Conservation (phyloP, 2,797 vertebrate species). For the Etheostoma perlongum region DNA sequence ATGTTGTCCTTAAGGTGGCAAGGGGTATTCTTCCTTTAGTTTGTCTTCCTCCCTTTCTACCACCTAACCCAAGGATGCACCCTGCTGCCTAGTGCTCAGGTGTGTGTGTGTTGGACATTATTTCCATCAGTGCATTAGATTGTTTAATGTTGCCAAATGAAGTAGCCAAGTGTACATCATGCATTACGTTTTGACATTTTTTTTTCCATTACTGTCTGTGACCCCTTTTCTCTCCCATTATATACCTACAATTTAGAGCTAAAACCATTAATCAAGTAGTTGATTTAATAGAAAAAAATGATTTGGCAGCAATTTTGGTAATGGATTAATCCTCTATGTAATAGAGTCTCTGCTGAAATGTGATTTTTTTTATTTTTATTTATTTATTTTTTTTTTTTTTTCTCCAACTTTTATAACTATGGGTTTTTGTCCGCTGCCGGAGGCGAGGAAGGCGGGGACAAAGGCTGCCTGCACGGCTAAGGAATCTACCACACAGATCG, state of each 20-base stretch:
- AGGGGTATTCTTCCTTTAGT: slow-evolving; percentile 50
- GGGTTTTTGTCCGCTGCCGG: no score
- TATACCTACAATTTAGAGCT: not conserved
- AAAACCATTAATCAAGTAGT: not conserved
- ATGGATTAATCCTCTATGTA: no score
- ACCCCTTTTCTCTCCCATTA: not conserved
- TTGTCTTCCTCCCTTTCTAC: slow-evolving; percentile 34
- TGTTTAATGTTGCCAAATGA: not conserved
- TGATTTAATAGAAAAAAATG: not conserved
- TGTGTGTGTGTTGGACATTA: not conserved
- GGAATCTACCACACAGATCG: no score
- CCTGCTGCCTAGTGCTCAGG: not conserved
- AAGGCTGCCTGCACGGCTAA: no score
- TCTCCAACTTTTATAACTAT: no score
- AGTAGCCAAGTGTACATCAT: not conserved
- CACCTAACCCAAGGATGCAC: slow-evolving; percentile 26
- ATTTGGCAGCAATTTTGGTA: not conserved
- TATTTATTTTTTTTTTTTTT: no score
- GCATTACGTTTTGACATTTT: not conserved
- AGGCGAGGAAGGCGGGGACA: no score
- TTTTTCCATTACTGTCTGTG: not conserved
- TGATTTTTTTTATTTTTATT: not conserved
- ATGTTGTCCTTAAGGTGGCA: slow-evolving; percentile 73
- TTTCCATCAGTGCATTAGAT: not conserved
- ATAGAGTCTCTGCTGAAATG: not conserved